phyloP scores from a whole-genome alignment of 2,888 invertebrate species.

The Ennomos erosarius region DNA sequence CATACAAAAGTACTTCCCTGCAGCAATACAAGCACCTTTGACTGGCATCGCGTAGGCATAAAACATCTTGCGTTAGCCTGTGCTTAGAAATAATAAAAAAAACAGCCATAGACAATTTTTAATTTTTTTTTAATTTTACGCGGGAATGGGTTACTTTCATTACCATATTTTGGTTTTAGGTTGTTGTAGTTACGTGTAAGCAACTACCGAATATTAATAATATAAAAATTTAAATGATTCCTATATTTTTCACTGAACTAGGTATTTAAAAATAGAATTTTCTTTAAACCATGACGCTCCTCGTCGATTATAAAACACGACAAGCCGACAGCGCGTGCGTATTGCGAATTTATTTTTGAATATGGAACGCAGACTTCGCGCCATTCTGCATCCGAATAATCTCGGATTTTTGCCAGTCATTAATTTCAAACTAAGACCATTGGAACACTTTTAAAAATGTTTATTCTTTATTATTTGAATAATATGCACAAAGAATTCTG shows the following conservation, averaged over 20 bases:
- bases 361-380: constrained; percentile 83
- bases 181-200: too few species aligned
- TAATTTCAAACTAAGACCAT: constrained; percentile 21
- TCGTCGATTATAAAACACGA: constrained; percentile 79
- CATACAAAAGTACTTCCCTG: constrained; percentile 82
- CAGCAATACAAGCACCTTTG: constrained; percentile 64
- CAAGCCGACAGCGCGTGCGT: constrained; percentile 68
- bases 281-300: constrained; percentile 56
- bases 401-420: constrained; percentile 65
- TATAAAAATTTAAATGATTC: constrained; percentile 9
- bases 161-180: too few species aligned
- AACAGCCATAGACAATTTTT: constrained; percentile 8
- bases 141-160: too few species aligned
- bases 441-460: not conserved
- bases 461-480: too few species aligned
- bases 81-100: constrained; percentile 29
- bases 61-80: constrained; percentile 57
- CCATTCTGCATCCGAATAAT: constrained; percentile 75
- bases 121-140: not conserved
- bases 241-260: constrained; percentile 18
- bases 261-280: constrained; percentile 42
- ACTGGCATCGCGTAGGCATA: constrained; percentile 74
- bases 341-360: constrained; percentile 84
- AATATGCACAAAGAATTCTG: too few species aligned
- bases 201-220: too few species aligned